Evolutionary conservation across 2,113 vertebrate species (phyloP), one percentile per base, ranked within the genome.

Genomic region (Callithrix jacchus): DNA sequence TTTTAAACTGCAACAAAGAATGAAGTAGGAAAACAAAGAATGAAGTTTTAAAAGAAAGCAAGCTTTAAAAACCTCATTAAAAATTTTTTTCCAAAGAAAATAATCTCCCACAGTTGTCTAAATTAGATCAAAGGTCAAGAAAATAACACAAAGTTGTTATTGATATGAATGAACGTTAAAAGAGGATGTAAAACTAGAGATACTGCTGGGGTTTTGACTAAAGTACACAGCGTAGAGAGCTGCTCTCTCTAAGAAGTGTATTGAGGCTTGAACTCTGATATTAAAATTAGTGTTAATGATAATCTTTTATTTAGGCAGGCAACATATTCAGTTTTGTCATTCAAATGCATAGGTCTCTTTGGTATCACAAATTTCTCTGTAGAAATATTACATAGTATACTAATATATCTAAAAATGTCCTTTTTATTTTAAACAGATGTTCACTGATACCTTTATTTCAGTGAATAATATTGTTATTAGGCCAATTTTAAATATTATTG

Each of bases 131-230:
- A 93, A 76, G 52, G 54, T 77, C 52, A 70, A 61, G 86, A 90
- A 90, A 90, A 93, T 17, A 42, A 83, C 14, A 21, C 11, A 80
- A 21, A 8, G 18, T 58, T 61, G 27, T 58, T 30, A 54, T 35
- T 91, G 23, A 37, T 64, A 71, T 52, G 74, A 77, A 74, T 76
- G 23, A 54, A 87, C 23, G 2, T 17, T 37, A 11, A 17, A 56
- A 64, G 74, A 17, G 20, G 23, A 87, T 83, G 18, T 71, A 70
- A 95, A 93, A 95, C 20, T 93, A 68, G 47, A 84, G 35, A 93
- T 11, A 89, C 18, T 58, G 13, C 47, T 83, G 49, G 58, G 45
- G 52, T 87, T 95, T 71, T 49, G 37, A 84, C 70, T 84, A 23
- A 90, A 85, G 77, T 21, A 77, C 4, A 2, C 45, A 47, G 30